A percentile compares a stretch with the other conserved stretches of the same genome.
Conservation (phyloP, 2,797 vertebrate species). For the Platalea minor region DNA sequence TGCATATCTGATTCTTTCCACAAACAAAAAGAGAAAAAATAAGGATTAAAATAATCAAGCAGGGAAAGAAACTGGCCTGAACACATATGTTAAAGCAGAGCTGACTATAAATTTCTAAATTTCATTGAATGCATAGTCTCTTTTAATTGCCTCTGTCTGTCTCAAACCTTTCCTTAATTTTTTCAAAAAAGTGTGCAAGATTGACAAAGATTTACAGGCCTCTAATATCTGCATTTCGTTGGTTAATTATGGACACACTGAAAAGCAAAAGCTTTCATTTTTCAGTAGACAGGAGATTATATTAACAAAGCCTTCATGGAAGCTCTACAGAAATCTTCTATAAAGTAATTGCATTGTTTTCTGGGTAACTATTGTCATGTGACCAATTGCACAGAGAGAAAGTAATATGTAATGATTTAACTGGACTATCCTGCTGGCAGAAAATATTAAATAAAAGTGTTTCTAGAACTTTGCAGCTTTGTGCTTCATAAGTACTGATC, state of each 20-base stretch:
- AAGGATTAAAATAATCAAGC: not conserved
- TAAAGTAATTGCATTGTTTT: not conserved
- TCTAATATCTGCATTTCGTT: not conserved
- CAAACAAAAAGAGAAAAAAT: not conserved
- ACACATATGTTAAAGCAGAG: not conserved
- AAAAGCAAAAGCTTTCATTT: not conserved
- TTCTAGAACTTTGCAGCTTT: not conserved
- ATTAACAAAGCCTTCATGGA: not conserved
- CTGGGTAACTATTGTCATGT: not conserved
- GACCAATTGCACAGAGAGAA: not conserved
- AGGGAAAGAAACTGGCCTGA: not conserved
- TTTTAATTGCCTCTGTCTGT: not conserved
- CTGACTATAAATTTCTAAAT: not conserved
- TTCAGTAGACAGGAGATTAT: slow-evolving; percentile 29
- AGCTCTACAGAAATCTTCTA: not conserved
- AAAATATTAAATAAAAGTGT: not conserved
- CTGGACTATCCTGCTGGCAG: not conserved
- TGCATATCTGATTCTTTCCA: not conserved
- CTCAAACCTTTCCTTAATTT: slow-evolving; percentile 14
- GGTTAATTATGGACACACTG: not conserved
- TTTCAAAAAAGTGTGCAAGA: not conserved
- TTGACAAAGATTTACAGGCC: not conserved
- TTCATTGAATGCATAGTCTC: slow-evolving; percentile 20
- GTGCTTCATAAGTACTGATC: not conserved
- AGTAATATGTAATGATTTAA: not conserved